Evolutionary conservation across 2,888 invertebrate species (phyloP), one percentile per base, ranked within the genome.

Genomic region (Chironomus tentans): DNA sequence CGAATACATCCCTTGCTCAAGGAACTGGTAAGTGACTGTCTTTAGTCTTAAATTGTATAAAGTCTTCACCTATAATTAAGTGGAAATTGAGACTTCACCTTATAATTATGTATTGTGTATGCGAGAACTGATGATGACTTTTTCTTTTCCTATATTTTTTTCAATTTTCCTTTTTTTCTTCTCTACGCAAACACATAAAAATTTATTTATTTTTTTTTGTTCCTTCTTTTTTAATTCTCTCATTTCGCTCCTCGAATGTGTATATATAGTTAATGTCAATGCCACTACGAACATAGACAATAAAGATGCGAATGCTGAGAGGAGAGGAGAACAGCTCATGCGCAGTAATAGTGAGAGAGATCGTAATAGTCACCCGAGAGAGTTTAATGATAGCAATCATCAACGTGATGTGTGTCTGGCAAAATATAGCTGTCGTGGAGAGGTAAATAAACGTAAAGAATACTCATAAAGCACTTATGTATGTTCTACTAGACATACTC

Each of bases 261-360:
- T 28, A 10, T 72, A 56, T 50, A 72, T 46, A 72, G 72, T 72
- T 62, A 72, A 72, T 72, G 74, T 65, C 68, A 74, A 74, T 74
- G 74, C 74, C 65, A 74, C 48, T 47, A 56, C 56, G 18, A 18
- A 56, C 56, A 56, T 38, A 38, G 38, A 38, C 38, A 68, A 74
- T 47, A 74, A 74, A 68, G 74, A 74, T 48, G 21, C 24, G 18
- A 48, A 22, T 24, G 68, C 76, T 47, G 76, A 62, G 75, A 78
- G 77, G 74, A 76, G 80, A 80, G 70, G 75, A 74, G 77, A 78
- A 76, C 78, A 80, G 69, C 70, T 79, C n/a, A 78, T 78, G 74
- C 79, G 80, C 69, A 80, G 80, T 77, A 80, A 80, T 78, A 80
- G 78, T 50, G 79, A 80, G 75, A 78, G 79, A 15, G 80, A 80